Evolutionary conservation across 2,888 invertebrate genomes (phyloP), one percentile per base, ranked within the genome.

Genomic region (Cheilosia soror): DNA sequence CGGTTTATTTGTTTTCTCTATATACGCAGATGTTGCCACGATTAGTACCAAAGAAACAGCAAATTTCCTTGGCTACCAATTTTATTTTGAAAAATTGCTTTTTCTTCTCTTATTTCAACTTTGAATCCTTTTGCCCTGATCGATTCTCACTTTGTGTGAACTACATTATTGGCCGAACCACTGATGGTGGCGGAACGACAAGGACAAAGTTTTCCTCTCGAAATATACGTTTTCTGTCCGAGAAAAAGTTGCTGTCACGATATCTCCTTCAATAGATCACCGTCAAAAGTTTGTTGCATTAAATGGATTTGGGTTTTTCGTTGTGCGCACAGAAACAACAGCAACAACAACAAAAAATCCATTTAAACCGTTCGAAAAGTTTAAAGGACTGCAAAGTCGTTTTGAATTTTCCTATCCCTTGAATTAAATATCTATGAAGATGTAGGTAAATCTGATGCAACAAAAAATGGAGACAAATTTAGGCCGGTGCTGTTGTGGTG

Each of bases 141-240:
- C 49, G 66, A 66, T 66, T 66, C 40, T 53, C 27, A 53, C 66
- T 65, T 65, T 60, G 60, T 40, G 37, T 25, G 60, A 20, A 60
- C 7, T 4, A 62, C 31, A 62, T 62, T 44, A 62, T 44, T 62
- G 47, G 60, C 27, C 40, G 15, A 60, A 20, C n/a, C 27, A 62
- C 42, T 44, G 44, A 29, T 44, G 44, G 25, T 44, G 15, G 11
- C 27, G 44, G 44, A 60, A 25, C 11, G 27, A 25, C 20, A 40
- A 44, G 15, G 57, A 57, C 37, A 62, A 62, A 62, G 44, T 42
- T 44, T 62, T 29, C 13, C 33, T 49, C 5, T 5, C 25, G 11
- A 49, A 47, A 49, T 15, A 49, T 15, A 37, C 15, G 15, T 9
- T 58, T 58, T 55, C 5, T 33, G 15, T 9, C 13, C 37, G 11